Evolutionary conservation across 1,140 invertebrate genomes (phyloP).

Genomic region (Pseudomyrmex cubaensis): DNA sequence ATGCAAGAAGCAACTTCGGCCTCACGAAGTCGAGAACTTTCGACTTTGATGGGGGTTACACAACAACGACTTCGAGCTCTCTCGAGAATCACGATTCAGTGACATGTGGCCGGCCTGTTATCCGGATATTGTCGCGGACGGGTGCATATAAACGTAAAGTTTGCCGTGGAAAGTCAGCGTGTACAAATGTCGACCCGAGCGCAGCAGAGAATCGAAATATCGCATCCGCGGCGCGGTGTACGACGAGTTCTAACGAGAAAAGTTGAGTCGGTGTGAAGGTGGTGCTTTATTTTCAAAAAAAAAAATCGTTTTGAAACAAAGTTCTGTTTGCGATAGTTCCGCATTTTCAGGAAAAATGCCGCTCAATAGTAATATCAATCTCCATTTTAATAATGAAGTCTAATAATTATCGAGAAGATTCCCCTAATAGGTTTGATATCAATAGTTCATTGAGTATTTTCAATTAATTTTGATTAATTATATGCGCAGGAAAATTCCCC

Average conservation of each 20-base stretch:
- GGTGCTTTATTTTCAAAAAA: no score
- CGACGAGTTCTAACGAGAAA: constrained; percentile 10
- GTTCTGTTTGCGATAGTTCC: no score
- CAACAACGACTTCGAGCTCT: constrained; percentile 67
- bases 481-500: neutral
- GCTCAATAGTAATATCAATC: no score
- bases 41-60: constrained; percentile 70
- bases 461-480: neutral
- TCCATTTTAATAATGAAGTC: no score
- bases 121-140: constrained; percentile 62
- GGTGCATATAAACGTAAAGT: constrained; percentile 74
- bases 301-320: no score
- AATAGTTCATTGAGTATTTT: no score
- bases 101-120: constrained; percentile 68
- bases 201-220: constrained; percentile 43
- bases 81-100: constrained; percentile 74
- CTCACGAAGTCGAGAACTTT: constrained; percentile 68
- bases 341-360: no score
- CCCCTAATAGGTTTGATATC: no score
- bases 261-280: neutral
- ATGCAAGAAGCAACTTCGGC: constrained; percentile 55
- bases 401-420: no score
- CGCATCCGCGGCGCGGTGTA: constrained; percentile 15
- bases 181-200: constrained; percentile 5
- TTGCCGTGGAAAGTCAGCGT: constrained; percentile 49